Conservation (phyloP, 37 sponge, comb jelly and placozoan species). For the Beroe ovata region DNA sequence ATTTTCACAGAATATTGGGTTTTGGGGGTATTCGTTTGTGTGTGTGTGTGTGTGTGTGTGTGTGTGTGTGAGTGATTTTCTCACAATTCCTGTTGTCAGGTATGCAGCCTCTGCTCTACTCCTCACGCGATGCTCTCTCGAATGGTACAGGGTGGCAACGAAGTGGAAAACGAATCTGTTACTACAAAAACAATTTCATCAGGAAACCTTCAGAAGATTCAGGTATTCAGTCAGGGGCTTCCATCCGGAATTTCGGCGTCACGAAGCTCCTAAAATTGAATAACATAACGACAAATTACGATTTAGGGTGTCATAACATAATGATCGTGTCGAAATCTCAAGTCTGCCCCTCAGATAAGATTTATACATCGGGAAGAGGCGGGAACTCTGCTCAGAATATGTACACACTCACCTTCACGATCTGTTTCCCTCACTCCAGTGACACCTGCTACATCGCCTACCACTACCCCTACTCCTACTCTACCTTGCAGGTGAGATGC, state of each 20-base stretch:
- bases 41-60: too few relatives aligned
- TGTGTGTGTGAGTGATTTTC: too few relatives aligned
- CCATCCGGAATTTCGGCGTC: too few relatives aligned
- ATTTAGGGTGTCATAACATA: background rate
- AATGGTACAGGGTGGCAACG: constrained; percentile 73
- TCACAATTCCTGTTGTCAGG: too few relatives aligned
- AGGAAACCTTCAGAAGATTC: constrained; percentile 30
- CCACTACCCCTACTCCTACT: constrained; percentile 84
- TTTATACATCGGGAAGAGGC: background rate
- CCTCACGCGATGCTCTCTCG: constrained; percentile 70
- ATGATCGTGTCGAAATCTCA: background rate
- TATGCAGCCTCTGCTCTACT: constrained; percentile 86
- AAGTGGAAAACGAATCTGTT: constrained; percentile 74
- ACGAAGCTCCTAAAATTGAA: too few relatives aligned
- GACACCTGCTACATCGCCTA: constrained; percentile 85
- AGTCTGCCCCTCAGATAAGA: background rate
- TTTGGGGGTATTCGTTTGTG: too few relatives aligned
- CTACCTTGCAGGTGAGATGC: constrained; percentile 69
- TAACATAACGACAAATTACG: too few relatives aligned
- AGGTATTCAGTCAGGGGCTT: too few relatives aligned
- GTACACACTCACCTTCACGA: constrained; percentile 75
- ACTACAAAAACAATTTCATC: constrained; percentile 77
- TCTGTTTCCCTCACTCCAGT: constrained; percentile 72
- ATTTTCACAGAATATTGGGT: too few relatives aligned
- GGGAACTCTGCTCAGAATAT: constrained; percentile 61